Evolutionary conservation across 2,888 invertebrate genomes (phyloP), one percentile per base, ranked within the genome.

Genomic region (Lepidochrysops patricia): DNA sequence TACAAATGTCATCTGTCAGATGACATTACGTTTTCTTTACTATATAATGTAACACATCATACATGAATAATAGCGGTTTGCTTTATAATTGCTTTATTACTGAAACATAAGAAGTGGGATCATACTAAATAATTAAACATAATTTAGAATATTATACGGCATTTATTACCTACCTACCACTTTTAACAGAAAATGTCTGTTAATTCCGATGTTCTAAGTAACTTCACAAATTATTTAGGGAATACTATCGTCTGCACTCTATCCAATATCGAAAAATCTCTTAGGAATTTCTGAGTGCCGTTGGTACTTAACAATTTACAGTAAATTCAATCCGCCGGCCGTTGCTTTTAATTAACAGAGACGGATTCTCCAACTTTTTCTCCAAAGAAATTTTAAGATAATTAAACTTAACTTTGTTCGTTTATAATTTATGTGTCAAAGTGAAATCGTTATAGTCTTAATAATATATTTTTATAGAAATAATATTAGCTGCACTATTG

Each of bases 341-440:
- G 19, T 15, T 54, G 19, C 54, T 32, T 32, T 54, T 54, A 54
- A 54, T 54, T 54, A 54, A 54, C 54, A 54, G 32, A 29, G 54
- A 54, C 54, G 54, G 32, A 54, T 29, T 32, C 54, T 23, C 27
- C 9, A 54, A 54, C 19, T 54, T 54, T 50, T 50, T 54, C 52
- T 19, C 29, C 12, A 54, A 32, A 54, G 54, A 54, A 54, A 54
- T 54, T 32, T 54, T 54, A 54, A 54, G 15, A 54, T 54, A 32
- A 52, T 52, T 52, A 52, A 54, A 54, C 29, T 2, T 7, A 54
- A 54, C 15, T 54, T 29, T 54, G 29, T 54, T 32, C 54, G 54
- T 54, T 54, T 19, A 9, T 19, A 54, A 54, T 54, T 54, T 54
- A 54, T 54, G 54, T 54, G 54, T 54, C 54, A 32, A 54, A 54